These are phyloP conservation scores for Phyllostomus hastatus DNA, from an alignment of 2,113 vertebrate species.

Conservation along the genomic window DNA sequence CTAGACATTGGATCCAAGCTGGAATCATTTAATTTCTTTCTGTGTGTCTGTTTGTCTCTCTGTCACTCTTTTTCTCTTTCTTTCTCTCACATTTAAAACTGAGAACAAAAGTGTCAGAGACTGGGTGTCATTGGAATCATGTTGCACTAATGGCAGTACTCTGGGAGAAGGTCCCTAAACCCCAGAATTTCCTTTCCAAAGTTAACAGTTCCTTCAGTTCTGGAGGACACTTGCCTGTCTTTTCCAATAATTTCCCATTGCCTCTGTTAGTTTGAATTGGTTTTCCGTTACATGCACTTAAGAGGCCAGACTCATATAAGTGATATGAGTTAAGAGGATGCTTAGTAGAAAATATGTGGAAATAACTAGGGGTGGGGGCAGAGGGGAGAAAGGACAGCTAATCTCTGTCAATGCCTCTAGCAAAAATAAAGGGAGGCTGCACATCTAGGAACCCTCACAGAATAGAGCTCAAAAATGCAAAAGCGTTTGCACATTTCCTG, in stretches of 20 bases:
- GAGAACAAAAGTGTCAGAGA: background rate
- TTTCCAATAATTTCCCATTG: background rate
- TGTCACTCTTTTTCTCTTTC: background rate
- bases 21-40: background rate
- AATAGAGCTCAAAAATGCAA: background rate
- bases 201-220: background rate
- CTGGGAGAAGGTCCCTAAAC: background rate
- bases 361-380: background rate
- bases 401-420: background rate
- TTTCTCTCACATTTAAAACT: background rate
- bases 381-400: background rate
- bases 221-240: background rate
- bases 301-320: background rate
- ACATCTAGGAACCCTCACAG: background rate
- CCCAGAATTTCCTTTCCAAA: background rate
- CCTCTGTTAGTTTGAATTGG: background rate
- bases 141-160: background rate
- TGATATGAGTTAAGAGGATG: background rate
- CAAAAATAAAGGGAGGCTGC: background rate
- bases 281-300: background rate
- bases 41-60: background rate
- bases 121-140: background rate
- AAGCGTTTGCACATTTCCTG: background rate
- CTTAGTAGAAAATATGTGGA: background rate
- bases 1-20: background rate